Base-by-base conservation (phyloP, 2,113 vertebrate genomes). In the Pycnonotus jocosus region DNA sequence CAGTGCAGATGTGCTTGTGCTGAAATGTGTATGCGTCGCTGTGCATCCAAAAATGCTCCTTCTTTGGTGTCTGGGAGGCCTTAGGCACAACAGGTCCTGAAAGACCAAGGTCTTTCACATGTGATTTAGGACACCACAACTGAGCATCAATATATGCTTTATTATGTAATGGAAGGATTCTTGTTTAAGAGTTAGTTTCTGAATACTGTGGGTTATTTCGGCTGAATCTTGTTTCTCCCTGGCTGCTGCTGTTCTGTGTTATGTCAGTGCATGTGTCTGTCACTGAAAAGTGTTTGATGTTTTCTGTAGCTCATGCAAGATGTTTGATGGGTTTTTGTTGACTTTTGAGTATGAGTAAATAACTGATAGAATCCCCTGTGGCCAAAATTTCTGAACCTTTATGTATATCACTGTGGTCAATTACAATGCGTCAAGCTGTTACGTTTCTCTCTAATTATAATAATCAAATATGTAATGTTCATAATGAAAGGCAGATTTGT, bases 221-320 rank as follows among this genome's bases (percentile, higher is more conserved):
- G 76, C 81, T 93, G 81, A 88, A 35, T 45, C 53, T 92, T 93
- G 35, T 82, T 93, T 85, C 88, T 44, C 42, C 23, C n/a, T 88
- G 71, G 15, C 83, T 91, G 62, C 77, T 87, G 93, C 89, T 96
- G 86, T 66, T 97, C 90, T 79, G 74, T 90, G 42, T 97, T 96
- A 95, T 68, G 80, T 95, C 86, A 93, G 72, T 85, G 69, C 77
- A 86, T 96, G 83, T 92, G 91, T 96, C 92, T 90, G 94, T 88
- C 83, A 65, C 80, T 81, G 82, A 25, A 24, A 74, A 94, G 65
- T 84, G 86, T 96, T 96, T 96, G 92, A 95, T 96, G 90, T 94
- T 92, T 97, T 91, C 82, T 86, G 82, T 91, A 94, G 94, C 86
- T 94, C 95, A 81, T 92, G 72, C 69, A 93, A 86, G 65, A 93